These are phyloP conservation scores for Marasmarcha lunaedactyla DNA, from an alignment of 2,888 invertebrate species.

Conservation along the genomic window DNA sequence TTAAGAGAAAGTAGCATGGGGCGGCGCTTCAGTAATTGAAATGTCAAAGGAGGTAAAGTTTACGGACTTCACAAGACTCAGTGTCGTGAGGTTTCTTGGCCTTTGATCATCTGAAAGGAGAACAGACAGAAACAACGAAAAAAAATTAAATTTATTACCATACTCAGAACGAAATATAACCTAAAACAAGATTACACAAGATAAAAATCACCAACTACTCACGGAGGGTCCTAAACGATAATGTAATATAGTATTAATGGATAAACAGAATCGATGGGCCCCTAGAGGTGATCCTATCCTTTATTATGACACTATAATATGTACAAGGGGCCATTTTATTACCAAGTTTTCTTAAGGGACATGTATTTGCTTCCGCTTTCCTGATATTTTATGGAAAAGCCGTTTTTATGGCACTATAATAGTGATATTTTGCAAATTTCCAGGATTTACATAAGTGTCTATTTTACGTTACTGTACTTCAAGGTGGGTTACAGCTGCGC, in stretches of 20 bases:
- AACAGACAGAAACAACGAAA: too few species aligned
- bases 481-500: too few species aligned
- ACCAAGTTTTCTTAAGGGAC: constrained; percentile 15
- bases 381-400: neutral
- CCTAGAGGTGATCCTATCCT: constrained; percentile 41
- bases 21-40: too few species aligned
- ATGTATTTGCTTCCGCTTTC: neutral
- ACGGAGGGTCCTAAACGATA: constrained; percentile 1
- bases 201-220: constrained; percentile 1
- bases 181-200: neutral
- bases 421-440: neutral
- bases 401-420: neutral
- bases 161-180: too few species aligned
- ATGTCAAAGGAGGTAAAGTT: too few species aligned
- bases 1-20: too few species aligned
- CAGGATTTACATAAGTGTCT: neutral
- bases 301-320: constrained; percentile 53
- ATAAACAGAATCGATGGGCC: constrained; percentile 53
- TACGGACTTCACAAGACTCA: too few species aligned
- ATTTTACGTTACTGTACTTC: neutral
- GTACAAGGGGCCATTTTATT: constrained; percentile 51
- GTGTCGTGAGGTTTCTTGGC: too few species aligned
- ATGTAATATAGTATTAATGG: constrained; percentile 44
- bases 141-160: too few species aligned
- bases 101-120: too few species aligned